These are phyloP conservation scores for Pristiophorus japonicus DNA, from an alignment of 2,113 vertebrate genomes.

Conservation along the genomic window DNA sequence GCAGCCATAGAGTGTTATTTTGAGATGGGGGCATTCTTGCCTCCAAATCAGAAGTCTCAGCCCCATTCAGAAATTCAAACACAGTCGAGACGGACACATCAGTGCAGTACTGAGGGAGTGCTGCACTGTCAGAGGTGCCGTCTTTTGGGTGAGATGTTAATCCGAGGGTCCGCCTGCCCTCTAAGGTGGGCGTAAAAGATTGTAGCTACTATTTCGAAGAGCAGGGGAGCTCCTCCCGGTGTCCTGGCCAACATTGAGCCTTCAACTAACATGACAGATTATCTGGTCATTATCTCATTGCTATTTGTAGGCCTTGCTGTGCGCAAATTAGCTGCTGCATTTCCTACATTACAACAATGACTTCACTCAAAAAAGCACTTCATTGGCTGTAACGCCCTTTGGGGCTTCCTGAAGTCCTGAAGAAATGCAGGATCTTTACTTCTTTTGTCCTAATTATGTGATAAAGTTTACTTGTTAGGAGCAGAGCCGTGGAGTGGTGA, in stretches of 20 bases:
- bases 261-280: not conserved
- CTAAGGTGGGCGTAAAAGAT: not conserved
- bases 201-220: not conserved
- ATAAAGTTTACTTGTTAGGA: not conserved
- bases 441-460: not conserved
- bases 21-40: too few species aligned
- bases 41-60: too few species aligned
- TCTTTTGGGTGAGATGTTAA: not conserved
- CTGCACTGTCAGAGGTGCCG: not conserved
- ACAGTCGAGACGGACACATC: not conserved
- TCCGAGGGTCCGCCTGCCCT: not conserved
- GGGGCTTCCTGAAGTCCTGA: not conserved
- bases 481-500: not conserved
- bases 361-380: not conserved
- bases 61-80: not conserved
- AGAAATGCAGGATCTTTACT: not conserved
- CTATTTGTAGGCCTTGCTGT: not conserved
- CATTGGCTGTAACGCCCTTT: not conserved
- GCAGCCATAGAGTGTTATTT: too few species aligned
- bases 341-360: not conserved
- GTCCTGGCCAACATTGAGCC: not conserved
- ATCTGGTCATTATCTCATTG: not conserved
- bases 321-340: not conserved
- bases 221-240: not conserved
- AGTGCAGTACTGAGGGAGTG: not conserved